phyloP scores from a whole-genome alignment of 2,113 vertebrate species.

The Chamaea fasciata region DNA sequence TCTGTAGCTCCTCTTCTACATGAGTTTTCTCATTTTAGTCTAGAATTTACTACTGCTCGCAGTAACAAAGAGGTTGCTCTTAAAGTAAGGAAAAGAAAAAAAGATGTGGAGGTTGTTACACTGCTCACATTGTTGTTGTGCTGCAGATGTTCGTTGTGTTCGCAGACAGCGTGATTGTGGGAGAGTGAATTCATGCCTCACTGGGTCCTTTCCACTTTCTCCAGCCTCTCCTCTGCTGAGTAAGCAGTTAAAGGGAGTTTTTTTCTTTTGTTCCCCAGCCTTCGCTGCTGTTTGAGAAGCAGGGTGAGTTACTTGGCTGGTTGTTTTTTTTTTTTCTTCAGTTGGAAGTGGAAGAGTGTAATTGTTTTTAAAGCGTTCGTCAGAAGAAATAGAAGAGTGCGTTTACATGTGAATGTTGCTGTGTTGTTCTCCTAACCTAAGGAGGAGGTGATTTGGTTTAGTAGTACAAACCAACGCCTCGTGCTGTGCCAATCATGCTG shows the following conservation, averaged over 20 bases:
- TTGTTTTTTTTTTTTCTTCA: neutral
- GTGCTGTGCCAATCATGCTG: neutral
- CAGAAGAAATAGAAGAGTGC: neutral
- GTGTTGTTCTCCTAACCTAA: neutral
- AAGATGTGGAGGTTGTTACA: neutral
- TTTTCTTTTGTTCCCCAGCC: neutral
- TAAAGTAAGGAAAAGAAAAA: neutral
- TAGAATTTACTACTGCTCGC: constrained; percentile 1
- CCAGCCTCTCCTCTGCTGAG: neutral
- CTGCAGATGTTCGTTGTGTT: constrained; percentile 11
- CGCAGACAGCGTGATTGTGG: neutral
- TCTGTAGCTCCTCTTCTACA: neutral
- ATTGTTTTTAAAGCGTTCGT: neutral
- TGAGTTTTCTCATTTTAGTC: neutral
- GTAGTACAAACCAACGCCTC: neutral
- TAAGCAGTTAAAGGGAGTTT: neutral
- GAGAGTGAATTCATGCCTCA: neutral
- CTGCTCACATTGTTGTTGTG: neutral
- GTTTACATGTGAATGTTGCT: neutral
- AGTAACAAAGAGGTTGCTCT: neutral
- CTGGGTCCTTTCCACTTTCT: neutral
- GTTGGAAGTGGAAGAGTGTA: neutral
- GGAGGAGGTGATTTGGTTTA: neutral
- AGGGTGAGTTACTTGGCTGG: neutral
- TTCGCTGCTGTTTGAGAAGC: neutral